phyloP scores from a whole-genome alignment of 2,888 invertebrate species.

The Phyto melanocephala region DNA sequence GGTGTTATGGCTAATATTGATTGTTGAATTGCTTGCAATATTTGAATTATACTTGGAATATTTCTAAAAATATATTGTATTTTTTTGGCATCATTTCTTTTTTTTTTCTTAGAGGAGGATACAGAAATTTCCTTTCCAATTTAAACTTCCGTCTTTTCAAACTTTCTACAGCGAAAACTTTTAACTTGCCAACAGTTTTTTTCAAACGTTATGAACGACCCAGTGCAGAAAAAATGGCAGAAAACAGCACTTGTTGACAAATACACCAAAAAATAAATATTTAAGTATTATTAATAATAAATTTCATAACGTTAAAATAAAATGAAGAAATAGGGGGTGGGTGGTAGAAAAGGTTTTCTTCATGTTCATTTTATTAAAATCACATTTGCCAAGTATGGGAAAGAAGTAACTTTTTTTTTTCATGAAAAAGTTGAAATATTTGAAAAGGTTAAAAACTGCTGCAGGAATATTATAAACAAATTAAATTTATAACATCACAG shows the following conservation, averaged over 20 bases:
- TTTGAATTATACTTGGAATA: background rate
- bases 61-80: constrained; percentile 8
- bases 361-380: constrained; percentile 9
- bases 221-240: background rate
- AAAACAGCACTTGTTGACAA: constrained; percentile 42
- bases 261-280: background rate
- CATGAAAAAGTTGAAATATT: background rate
- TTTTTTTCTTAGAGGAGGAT: constrained; percentile 38
- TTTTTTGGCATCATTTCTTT: constrained; percentile 34
- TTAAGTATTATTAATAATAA: constrained; percentile 5
- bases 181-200: constrained; percentile 6
- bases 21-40: background rate
- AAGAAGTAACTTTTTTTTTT: no score
- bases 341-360: background rate
- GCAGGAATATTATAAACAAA: background rate
- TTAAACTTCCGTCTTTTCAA: background rate
- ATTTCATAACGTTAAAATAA: background rate
- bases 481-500: background rate
- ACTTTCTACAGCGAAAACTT: background rate
- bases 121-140: constrained; percentile 36
- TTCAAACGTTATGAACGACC: background rate
- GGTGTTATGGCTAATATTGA: background rate
- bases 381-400: background rate
- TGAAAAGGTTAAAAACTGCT: background rate
- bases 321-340: background rate